A percentile compares a stretch with the other conserved stretches of the same genome.
Conservation (phyloP, 2,797 vertebrate species). For the Decapterus maruadsi region DNA sequence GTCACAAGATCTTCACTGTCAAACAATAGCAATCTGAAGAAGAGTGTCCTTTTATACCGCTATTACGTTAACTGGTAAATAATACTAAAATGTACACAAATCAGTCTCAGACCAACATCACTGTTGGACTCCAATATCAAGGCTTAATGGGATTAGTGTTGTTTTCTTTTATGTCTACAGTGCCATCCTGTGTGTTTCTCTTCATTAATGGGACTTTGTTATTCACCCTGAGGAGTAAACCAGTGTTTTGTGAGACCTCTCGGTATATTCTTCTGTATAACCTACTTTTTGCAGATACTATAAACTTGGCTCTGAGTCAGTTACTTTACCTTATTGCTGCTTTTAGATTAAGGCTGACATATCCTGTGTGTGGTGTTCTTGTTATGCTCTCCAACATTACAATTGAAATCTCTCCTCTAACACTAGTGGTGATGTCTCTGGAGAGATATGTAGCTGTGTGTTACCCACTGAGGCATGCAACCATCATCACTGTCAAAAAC, state of each 20-base stretch:
- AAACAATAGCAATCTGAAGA: no score
- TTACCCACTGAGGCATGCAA: constrained; percentile 71
- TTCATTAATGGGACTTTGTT: no score
- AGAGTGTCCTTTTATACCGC: background rate
- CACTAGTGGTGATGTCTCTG: constrained; percentile 76
- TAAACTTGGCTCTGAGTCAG: constrained; percentile 35
- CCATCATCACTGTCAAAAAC: constrained; percentile 65
- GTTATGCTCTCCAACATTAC: constrained; percentile 11
- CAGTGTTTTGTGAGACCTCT: background rate
- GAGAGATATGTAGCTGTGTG: constrained; percentile 49
- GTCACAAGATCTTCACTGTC: no score
- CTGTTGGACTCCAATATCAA: background rate
- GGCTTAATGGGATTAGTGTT: no score
- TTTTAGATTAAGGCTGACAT: constrained; percentile 1
- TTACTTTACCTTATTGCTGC: constrained; percentile 25
- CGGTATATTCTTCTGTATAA: constrained; percentile 54
- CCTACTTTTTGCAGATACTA: constrained; percentile 62
- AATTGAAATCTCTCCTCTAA: constrained; percentile 65
- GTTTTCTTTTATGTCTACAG: no score
- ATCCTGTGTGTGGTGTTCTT: constrained; percentile 58
- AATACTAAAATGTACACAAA: background rate
- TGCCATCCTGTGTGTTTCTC: no score
- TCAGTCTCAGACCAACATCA: background rate
- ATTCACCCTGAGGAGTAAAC: no score
- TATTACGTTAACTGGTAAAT: background rate